Conservation (phyloP, 2,113 vertebrate species). For the Aegotheles bennettii region DNA sequence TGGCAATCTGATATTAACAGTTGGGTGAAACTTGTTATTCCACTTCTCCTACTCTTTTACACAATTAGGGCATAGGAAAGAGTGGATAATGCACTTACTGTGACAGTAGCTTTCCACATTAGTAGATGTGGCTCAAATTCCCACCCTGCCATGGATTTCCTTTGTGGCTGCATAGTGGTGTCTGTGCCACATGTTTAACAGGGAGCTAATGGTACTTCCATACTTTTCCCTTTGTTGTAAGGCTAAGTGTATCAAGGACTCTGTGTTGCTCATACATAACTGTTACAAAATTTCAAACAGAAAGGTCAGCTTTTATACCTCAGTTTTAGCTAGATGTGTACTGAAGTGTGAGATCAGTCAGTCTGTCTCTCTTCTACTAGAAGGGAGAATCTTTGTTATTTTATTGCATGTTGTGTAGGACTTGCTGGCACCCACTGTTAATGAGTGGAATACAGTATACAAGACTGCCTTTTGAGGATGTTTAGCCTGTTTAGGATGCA, state of each 20-base stretch:
- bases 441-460: neutral
- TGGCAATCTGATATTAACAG: neutral
- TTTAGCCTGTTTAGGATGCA: neutral
- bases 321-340: neutral
- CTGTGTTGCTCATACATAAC: neutral
- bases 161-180: neutral
- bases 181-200: neutral
- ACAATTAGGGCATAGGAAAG: neutral
- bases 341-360: neutral
- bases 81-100: neutral
- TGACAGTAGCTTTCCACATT: neutral
- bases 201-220: neutral
- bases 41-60: neutral
- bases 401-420: accelerated
- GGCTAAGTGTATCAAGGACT: neutral
- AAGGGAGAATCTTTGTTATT: neutral
- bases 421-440: neutral
- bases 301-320: neutral
- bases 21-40: neutral
- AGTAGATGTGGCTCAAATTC: neutral
- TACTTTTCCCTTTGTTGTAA: neutral
- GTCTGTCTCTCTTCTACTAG: neutral
- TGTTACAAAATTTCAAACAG: neutral
- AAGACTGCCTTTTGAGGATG: neutral
- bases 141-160: neutral